Evolutionary conservation across 64 coral and sea anemone genomes (phyloP), one percentile per base, ranked within the genome.

Genomic region (Dendronephthya gigantea): DNA sequence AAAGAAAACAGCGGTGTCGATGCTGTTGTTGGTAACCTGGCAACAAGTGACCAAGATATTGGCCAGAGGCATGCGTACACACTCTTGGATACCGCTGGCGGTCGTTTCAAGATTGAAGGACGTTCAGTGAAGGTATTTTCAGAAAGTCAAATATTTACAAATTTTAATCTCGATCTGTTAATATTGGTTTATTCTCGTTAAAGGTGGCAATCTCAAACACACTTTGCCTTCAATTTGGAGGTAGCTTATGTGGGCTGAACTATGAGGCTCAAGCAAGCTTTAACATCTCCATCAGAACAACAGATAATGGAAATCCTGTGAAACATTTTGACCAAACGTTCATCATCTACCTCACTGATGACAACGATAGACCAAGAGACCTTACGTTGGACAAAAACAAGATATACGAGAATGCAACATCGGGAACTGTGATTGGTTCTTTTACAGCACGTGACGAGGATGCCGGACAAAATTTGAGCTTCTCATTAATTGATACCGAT

Each of bases 371-470:
- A 79, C 72, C 72, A 33, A 29, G 72, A 35, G 72, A 79, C 30
- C 72, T 79, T 19, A 79, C 10, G 4, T 39, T 79, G 72, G 36
- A 15, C 32, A 79, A 79, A 9, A 10, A 35, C 16, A 12, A 15
- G 12, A 29, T 79, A 19, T 11, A 4, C 5, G 72, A 79, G 32
- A 79, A 79, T 79, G 72, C 72, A 34, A 36, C 72, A 3, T 37
- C 30, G 31, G 72, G 72, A 34, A 79, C 72, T 79, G 72, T 79
- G 28, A 35, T 79, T 79, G 72, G 72, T 33, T 79, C 72, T 19
- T 79, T 79, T 19, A 16, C 72, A 79, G 72, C 72, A 79, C 72
- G 72, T 79, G 72, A 79, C 30, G 72, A 79, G 37, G 72, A 79
- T 29, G 6, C 30, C 7, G 72, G 72, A 8, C 72, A 79, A 39